Percentiles rank a stretch among this genome's conserved stretches.
These are phyloP conservation scores for Pristionchus maxplancki DNA, from an alignment of 2,888 invertebrate genomes.

Conservation along the genomic window DNA sequence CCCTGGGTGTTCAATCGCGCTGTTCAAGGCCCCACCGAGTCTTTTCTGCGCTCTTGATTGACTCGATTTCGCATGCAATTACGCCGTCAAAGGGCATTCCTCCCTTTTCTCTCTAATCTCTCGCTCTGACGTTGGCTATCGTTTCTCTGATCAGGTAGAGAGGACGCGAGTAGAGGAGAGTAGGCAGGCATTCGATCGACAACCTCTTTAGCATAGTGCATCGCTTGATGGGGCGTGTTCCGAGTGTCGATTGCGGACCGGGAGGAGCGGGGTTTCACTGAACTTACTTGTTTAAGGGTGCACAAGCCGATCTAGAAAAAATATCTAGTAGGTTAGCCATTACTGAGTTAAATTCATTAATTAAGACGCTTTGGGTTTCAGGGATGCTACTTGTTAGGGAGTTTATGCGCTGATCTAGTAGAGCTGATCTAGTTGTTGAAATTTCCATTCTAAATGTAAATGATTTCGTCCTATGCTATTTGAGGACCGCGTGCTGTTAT, in stretches of 20 bases:
- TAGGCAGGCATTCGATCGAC: background rate
- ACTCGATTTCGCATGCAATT: conserved; percentile 35
- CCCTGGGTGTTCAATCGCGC: background rate
- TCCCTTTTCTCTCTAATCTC: background rate
- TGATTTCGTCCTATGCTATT: no score
- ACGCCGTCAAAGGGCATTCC: conserved; percentile 10
- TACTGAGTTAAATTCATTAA: no score
- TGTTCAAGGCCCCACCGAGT: conserved; percentile 13
- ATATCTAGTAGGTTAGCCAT: no score
- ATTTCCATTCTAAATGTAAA: no score
- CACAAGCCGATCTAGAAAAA: no score
- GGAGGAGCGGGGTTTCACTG: background rate
- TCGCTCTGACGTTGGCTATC: background rate
- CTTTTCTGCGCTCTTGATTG: background rate
- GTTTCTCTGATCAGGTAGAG: background rate
- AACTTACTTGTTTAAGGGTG: background rate
- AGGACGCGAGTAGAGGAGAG: background rate
- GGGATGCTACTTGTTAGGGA: no score
- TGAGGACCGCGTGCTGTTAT: background rate
- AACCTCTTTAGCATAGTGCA: background rate
- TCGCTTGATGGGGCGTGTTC: background rate
- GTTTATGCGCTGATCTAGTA: no score
- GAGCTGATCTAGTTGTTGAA: no score
- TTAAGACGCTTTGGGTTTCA: no score
- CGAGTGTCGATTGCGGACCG: background rate